Evolutionary conservation across 2,888 invertebrate genomes (phyloP).

Genomic region (Torymus auratus): DNA sequence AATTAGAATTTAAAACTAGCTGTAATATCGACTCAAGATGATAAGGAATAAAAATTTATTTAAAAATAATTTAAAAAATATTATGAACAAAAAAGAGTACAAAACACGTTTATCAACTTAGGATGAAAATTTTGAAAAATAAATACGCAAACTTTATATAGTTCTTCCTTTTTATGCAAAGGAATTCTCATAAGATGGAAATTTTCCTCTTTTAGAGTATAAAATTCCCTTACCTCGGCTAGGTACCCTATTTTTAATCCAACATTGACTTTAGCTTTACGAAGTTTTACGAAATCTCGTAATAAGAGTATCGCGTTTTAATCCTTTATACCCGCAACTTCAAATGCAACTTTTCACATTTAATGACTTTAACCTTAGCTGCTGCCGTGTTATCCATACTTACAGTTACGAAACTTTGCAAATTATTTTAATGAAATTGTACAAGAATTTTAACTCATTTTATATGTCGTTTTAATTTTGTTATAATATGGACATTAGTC

Average conservation of each 20-base stretch:
- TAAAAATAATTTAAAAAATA: too few relatives aligned
- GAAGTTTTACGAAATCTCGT: slow-evolving; percentile 51
- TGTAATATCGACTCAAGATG: too few relatives aligned
- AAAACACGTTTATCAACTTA: too few relatives aligned
- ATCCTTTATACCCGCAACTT: slow-evolving; percentile 54
- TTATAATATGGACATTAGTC: too few relatives aligned
- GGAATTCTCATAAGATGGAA: slow-evolving; percentile 41
- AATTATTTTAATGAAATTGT: slow-evolving; percentile 8
- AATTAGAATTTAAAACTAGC: too few relatives aligned
- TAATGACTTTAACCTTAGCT: slow-evolving; percentile 41
- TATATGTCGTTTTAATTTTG: too few relatives aligned
- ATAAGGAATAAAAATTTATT: too few relatives aligned
- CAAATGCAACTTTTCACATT: slow-evolving; percentile 52
- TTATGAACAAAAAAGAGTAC: too few relatives aligned
- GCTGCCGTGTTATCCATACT: slow-evolving; percentile 3
- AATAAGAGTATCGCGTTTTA: slow-evolving; percentile 45
- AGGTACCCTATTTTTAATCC: slow-evolving; percentile 49
- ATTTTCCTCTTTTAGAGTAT: slow-evolving; percentile 37
- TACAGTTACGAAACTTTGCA: slow-evolving; percentile 41
- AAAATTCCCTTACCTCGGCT: slow-evolving; percentile 48
- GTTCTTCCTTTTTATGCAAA: slow-evolving; percentile 62
- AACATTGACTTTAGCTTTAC: slow-evolving; percentile 46
- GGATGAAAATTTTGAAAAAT: too few relatives aligned
- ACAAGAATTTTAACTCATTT: background rate
- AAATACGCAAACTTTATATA: slow-evolving; percentile 15